These are phyloP conservation scores for Capreolus pygargus DNA, from an alignment of 2,113 vertebrate genomes.

Conservation along the genomic window DNA sequence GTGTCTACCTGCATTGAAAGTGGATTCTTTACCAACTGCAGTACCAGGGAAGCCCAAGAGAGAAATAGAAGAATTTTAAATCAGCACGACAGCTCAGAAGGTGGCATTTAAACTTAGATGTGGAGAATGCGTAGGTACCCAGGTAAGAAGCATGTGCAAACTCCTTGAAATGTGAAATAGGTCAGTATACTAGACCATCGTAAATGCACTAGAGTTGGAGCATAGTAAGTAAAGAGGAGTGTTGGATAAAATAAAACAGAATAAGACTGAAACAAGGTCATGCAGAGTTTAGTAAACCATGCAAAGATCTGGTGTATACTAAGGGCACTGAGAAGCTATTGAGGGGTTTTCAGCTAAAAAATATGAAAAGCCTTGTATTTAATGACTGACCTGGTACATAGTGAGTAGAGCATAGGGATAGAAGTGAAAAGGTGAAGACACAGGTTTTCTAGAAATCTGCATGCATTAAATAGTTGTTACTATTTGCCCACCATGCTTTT, in stretches of 20 bases:
- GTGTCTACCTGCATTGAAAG: background rate
- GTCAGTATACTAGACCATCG: background rate
- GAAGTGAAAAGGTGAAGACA: background rate
- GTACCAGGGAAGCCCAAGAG: background rate
- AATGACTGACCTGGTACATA: background rate
- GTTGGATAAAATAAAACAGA: background rate
- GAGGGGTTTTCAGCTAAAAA: background rate
- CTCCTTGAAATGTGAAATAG: background rate
- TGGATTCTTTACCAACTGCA: background rate
- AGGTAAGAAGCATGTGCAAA: background rate
- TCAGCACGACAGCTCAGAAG: background rate
- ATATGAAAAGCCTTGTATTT: background rate
- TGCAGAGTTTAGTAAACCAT: background rate
- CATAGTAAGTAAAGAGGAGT: background rate
- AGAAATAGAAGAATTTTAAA: background rate
- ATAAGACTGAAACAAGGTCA: background rate
- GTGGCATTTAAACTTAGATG: background rate
- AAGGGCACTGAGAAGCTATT: background rate
- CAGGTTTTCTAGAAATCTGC: background rate
- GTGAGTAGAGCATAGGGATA: background rate
- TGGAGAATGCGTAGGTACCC: background rate
- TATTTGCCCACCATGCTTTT: background rate
- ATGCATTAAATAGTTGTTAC: background rate
- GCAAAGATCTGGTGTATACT: background rate
- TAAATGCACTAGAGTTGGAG: background rate